A percentile compares a stretch with the other conserved stretches of the same genome.
Conservation (phyloP, 2,113 vertebrate genomes). For the Albula goreensis region DNA sequence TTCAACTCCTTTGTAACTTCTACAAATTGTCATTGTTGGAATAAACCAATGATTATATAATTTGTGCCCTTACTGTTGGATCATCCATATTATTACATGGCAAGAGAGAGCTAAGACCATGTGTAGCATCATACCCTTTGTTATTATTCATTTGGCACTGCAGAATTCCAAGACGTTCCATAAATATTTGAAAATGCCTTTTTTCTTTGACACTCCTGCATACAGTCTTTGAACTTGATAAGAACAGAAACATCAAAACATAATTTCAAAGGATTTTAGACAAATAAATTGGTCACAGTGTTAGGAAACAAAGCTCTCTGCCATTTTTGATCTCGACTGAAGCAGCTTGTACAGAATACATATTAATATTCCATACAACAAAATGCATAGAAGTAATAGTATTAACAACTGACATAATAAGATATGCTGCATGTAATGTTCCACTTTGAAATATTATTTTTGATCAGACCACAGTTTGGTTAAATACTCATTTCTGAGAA, state of each 20-base stretch:
- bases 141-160: neutral
- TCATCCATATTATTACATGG: neutral
- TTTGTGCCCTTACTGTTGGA: neutral
- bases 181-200: neutral
- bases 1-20: too few species aligned
- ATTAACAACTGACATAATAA: too few species aligned
- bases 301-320: neutral
- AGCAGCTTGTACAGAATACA: neutral
- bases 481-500: too few species aligned
- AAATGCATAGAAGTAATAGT: neutral
- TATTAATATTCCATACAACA: neutral
- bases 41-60: neutral
- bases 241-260: constrained; percentile 1
- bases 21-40: too few species aligned
- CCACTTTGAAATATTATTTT: too few species aligned
- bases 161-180: neutral
- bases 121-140: neutral
- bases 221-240: neutral
- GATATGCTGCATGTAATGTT: too few species aligned
- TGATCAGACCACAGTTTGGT: too few species aligned
- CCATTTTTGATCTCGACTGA: neutral
- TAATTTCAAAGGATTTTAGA: neutral
- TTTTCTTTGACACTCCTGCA: neutral
- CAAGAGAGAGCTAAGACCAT: neutral
- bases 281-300: neutral